Conservation (phyloP, 2,888 invertebrate genomes). For the Corythucha ciliata region DNA sequence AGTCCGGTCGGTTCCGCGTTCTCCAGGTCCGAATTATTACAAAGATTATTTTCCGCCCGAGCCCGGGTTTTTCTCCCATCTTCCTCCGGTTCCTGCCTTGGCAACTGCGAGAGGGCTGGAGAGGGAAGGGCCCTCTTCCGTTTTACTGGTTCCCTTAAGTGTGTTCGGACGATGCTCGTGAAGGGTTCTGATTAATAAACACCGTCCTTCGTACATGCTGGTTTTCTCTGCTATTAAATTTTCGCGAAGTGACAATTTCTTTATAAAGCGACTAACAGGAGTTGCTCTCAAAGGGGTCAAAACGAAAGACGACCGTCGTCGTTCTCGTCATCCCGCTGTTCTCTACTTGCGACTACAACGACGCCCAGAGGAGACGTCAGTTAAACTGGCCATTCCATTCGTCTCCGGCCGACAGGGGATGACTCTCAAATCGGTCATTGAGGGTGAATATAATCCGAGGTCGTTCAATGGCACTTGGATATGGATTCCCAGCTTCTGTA, state of each 20-base stretch:
- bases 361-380: conserved; percentile 20
- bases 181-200: too few species aligned
- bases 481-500: conserved; percentile 57
- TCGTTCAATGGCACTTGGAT: conserved; percentile 76
- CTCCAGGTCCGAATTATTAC: too few species aligned
- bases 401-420: conserved; percentile 42
- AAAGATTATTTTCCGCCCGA: too few species aligned
- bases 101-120: too few species aligned
- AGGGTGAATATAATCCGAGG: conserved; percentile 53
- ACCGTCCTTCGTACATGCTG: too few species aligned
- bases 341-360: conserved; percentile 25
- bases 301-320: conserved; percentile 26
- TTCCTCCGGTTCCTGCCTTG: too few species aligned
- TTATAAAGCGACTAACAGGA: conserved; percentile 17
- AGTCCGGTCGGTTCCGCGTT: too few species aligned
- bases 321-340: conserved; percentile 20
- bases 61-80: too few species aligned
- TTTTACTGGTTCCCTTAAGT: too few species aligned
- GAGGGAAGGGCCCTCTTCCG: too few species aligned
- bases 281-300: conserved; percentile 27
- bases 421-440: conserved; percentile 61
- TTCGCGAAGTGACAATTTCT: neutral
- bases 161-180: too few species aligned
- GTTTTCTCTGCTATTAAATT: neutral
- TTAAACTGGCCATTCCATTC: conserved; percentile 29